phyloP scores from a whole-genome alignment of 2,113 vertebrate species.

The Chaetodon trifascialis region DNA sequence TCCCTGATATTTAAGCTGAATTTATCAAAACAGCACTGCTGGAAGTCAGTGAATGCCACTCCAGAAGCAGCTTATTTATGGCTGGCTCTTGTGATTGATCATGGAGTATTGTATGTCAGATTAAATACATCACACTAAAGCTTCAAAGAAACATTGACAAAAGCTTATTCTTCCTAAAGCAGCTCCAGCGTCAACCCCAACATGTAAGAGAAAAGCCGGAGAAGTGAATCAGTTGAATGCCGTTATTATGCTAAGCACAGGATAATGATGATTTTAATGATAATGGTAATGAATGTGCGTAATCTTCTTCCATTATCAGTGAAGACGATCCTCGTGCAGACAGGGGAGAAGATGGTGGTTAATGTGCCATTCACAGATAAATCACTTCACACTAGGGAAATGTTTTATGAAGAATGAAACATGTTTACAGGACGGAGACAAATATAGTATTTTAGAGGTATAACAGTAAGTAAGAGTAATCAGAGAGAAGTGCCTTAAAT shows the following conservation, averaged over 20 bases:
- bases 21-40: background rate
- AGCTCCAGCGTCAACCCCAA: constrained; percentile 9
- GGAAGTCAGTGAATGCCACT: constrained; percentile 15
- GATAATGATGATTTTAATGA: constrained; percentile 76
- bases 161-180: constrained; percentile 15
- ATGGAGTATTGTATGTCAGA: background rate
- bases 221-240: constrained; percentile 49
- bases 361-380: constrained; percentile 73
- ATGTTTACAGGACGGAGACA: constrained; percentile 44
- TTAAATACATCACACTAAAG: constrained; percentile 28
- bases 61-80: constrained; percentile 13
- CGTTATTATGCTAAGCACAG: constrained; percentile 67
- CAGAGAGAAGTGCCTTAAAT: background rate
- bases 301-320: constrained; percentile 77
- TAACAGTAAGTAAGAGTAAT: background rate
- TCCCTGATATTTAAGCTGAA: background rate
- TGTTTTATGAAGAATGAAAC: constrained; percentile 42
- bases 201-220: constrained; percentile 14
- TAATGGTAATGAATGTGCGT: constrained; percentile 82
- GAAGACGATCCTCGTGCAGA: constrained; percentile 55
- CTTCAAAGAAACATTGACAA: constrained; percentile 35
- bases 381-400: constrained; percentile 52
- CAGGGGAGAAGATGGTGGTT: constrained; percentile 60
- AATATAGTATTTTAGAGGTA: background rate
- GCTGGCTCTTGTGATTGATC: constrained; percentile 18